Percentiles rank a stretch among this genome's conserved stretches.
Conservation (phyloP, 2,797 vertebrate species). For the Enteromius radiatus region DNA sequence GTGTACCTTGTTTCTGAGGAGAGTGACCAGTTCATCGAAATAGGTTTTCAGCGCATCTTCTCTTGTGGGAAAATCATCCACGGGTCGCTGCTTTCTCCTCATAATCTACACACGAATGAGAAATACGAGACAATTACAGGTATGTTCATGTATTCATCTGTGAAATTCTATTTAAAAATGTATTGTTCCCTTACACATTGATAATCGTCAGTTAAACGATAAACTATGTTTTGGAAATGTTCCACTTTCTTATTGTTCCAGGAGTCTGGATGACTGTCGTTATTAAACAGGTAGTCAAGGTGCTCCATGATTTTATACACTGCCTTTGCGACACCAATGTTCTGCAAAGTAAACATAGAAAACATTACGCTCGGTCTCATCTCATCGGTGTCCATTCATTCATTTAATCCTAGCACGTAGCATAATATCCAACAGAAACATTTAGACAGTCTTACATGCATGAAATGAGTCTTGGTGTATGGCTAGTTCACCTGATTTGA, state of each 20-base stretch:
- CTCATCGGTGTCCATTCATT: not conserved
- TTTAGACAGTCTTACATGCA: not conserved
- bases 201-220: not conserved
- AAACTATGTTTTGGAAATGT: constrained; percentile 2
- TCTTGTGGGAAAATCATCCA: constrained; percentile 20
- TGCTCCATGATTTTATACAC: constrained; percentile 35
- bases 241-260: constrained; percentile 29
- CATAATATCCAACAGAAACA: not conserved
- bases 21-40: constrained; percentile 34
- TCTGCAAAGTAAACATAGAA: not conserved
- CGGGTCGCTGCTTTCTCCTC: not conserved
- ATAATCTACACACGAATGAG: not conserved
- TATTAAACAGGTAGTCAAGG: constrained; percentile 26
- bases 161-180: not conserved
- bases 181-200: constrained; percentile 34
- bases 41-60: constrained; percentile 14
- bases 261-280: constrained; percentile 22
- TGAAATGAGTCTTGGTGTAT: not conserved
- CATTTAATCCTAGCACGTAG: not conserved
- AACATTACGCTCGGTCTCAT: not conserved
- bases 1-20: constrained; percentile 42
- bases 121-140: not conserved
- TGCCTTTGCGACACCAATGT: not conserved
- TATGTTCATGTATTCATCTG: not conserved
- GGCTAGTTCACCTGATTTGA: constrained; percentile 28